Evolutionary conservation across 2,113 vertebrate genomes (phyloP), one percentile per base, ranked within the genome.

Genomic region (Oryctolagus cuniculus): DNA sequence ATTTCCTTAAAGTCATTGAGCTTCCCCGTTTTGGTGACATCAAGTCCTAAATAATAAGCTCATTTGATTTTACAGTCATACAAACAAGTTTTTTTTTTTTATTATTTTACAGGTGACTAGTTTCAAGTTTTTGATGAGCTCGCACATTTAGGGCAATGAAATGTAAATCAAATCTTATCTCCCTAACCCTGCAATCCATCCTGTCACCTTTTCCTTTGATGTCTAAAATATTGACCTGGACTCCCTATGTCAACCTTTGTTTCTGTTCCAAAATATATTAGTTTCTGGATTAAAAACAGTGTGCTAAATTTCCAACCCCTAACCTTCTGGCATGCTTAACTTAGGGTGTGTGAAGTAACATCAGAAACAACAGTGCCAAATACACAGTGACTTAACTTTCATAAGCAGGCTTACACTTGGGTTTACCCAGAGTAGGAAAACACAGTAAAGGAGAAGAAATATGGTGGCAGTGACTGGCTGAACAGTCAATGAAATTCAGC

Each of bases 1-100:
- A 94, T 92, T 95, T 95, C 67, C 78, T 84, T 90, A 88, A 93
- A 95, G 85, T 95, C 85, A 93, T 10, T 88, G 88, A 95, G 38
- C 22, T 75, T 88, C 51, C 15, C 27, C 79, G 67, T 91, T 97
- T 96, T 80, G 55, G 31, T 89, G 69, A 85, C 17, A 63, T 91
- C 5, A 55, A 91, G 6, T 91, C 13, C 55, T 94, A 93, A 94
- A 90, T 93, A 97, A 94, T 94, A 94, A 91, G 81, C 75, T 21
- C 13, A 31, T 81, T 81, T 87, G 34, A 91, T 95, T 95, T 87
- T 70, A 91, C 3, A 96, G 12, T 91, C 17, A 27, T 44, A 91
- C 29, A 95, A 90, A 38, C 12, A 96, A 69, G 13, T 0, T 88
- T 95, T 95, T 95, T 96, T 58, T 58, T 58, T 21, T 58, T 58